Percentiles rank a stretch among this genome's conserved stretches.
Evolutionary conservation across 2,888 invertebrate genomes (phyloP).

Genomic region (Ophioninae sp.): DNA sequence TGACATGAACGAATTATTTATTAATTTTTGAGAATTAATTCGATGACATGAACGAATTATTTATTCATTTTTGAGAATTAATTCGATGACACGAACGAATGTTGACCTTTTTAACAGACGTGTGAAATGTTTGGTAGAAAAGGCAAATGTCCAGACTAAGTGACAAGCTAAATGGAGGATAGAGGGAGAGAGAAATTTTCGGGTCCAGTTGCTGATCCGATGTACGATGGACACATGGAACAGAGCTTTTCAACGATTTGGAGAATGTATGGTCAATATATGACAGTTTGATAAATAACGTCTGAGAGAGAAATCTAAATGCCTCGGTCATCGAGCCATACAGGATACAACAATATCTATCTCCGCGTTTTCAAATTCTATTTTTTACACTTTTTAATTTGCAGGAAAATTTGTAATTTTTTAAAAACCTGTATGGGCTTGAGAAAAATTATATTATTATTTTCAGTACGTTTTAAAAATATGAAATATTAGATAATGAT

Average conservation of each 20-base stretch:
- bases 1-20: constrained; percentile 33
- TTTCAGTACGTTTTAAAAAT: too few species aligned
- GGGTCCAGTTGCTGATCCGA: constrained; percentile 7
- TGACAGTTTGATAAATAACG: too few species aligned
- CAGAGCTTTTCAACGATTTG: neutral
- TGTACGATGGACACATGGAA: neutral
- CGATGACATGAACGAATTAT: constrained; percentile 35
- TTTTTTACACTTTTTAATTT: too few species aligned
- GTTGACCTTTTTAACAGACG: constrained; percentile 29
- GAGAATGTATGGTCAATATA: neutral
- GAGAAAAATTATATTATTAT: too few species aligned
- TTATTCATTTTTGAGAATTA: constrained; percentile 35
- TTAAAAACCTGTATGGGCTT: too few species aligned
- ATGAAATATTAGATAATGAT: too few species aligned
- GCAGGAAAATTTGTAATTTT: too few species aligned
- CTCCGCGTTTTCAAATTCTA: too few species aligned
- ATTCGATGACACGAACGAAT: constrained; percentile 34
- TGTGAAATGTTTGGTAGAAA: constrained; percentile 42
- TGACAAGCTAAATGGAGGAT: constrained; percentile 49
- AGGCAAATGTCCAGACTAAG: constrained; percentile 24
- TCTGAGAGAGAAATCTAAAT: too few species aligned
- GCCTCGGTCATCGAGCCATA: too few species aligned
- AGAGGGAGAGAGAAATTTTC: constrained; percentile 58
- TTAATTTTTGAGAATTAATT: too few species aligned
- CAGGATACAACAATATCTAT: too few species aligned